Conservation (phyloP, 2,888 invertebrate genomes). For the Eristalis pertinax region DNA sequence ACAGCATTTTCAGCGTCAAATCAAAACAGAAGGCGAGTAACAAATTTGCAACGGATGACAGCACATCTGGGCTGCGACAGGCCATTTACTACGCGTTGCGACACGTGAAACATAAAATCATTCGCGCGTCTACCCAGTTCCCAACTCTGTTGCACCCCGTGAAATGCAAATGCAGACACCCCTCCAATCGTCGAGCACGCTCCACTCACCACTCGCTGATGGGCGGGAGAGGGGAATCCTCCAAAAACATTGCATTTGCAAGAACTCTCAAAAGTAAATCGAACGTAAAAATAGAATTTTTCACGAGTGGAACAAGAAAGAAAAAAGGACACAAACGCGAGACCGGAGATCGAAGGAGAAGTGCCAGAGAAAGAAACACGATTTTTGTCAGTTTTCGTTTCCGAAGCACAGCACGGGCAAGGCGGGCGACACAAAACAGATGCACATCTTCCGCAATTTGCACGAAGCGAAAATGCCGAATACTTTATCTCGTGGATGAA, state of each 20-base stretch:
- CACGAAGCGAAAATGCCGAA: neutral
- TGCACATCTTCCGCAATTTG: conserved; percentile 21
- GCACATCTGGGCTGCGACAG: conserved; percentile 9
- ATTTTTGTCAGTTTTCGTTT: neutral
- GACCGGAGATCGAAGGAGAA: neutral
- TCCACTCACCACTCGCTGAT: neutral
- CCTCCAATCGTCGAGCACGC: neutral
- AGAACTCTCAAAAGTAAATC: conserved; percentile 12
- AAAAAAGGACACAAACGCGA: neutral
- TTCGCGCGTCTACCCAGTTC: neutral
- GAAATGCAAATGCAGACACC: neutral
- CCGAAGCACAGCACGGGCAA: conserved; percentile 10
- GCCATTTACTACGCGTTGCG: conserved; percentile 17
- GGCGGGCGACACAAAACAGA: conserved; percentile 40
- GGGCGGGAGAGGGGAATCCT: neutral
- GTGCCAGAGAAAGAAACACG: neutral
- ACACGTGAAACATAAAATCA: conserved; percentile 8
- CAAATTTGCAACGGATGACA: neutral
- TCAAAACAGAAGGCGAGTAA: neutral
- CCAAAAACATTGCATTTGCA: neutral
- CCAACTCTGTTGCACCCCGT: neutral
- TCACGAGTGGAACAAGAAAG: neutral
- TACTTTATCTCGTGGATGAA: neutral
- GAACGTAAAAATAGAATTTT: conserved; percentile 50
- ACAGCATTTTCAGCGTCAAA: neutral